These are phyloP conservation scores for Hippolais icterina DNA, from an alignment of 2,113 vertebrate species.

Conservation along the genomic window DNA sequence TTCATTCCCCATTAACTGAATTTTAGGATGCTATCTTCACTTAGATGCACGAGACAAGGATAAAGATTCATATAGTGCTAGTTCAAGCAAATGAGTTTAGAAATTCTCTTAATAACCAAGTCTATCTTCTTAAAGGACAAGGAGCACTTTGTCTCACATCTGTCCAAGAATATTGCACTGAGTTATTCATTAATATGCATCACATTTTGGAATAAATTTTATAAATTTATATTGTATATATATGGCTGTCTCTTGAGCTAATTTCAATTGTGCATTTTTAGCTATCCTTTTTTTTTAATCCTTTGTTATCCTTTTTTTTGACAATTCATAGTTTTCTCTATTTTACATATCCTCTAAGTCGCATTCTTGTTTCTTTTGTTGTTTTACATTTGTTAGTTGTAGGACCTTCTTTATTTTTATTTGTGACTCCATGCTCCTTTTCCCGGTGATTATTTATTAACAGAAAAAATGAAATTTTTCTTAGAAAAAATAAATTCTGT, in stretches of 20 bases:
- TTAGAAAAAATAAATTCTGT: not conserved
- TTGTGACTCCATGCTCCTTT: not conserved
- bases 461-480: not conserved
- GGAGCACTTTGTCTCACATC: not conserved
- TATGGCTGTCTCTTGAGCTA: not conserved
- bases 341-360: not conserved
- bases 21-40: not conserved
- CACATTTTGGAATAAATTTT: not conserved
- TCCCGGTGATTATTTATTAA: constrained; percentile 17
- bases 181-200: not conserved
- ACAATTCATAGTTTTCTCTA: not conserved
- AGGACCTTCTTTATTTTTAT: not conserved
- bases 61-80: not conserved
- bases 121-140: not conserved
- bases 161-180: not conserved
- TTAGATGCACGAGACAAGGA: not conserved
- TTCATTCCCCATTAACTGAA: not conserved
- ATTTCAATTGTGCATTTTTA: not conserved
- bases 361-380: not conserved
- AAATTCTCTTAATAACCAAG: not conserved
- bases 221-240: not conserved
- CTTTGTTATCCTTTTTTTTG: no score
- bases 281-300: no score
- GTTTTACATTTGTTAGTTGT: not conserved
- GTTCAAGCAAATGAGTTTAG: not conserved